Evolutionary conservation across 2,888 invertebrate species (phyloP), one percentile per base, ranked within the genome.

Genomic region (Adineta ricciae): DNA sequence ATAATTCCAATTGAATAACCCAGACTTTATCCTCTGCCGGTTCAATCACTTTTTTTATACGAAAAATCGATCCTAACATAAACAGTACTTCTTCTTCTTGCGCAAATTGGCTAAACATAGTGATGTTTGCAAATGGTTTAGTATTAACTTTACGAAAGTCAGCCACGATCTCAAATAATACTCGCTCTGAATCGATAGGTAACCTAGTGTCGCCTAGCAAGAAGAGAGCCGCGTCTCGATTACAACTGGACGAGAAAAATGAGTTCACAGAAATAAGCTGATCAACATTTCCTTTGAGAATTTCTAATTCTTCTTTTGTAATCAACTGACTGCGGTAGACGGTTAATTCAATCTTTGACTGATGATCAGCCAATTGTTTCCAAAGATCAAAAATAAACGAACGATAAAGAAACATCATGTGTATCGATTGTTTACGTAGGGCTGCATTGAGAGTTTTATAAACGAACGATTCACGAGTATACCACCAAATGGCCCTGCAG

Each of bases 291-390:
- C 21, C 24, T 56, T 56, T 56, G 21, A 56, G 56, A 24, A 24
- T 56, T n/a, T 56, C 56, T 56, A 56, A n/a, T 56, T 56, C 56
- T 56, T 56, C 56, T 21, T 4, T 21, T 24, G 56, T 24, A 21
- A 56, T 56, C n/a, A 56, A n/a, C n/a, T 56, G 56, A 56, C 56
- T n/a, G n/a, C 56, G 56, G n/a, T 56, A 56, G n/a, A 56, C 56
- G 56, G n/a, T 56, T 56, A n/a, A n/a, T 56, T 56, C 56, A 24
- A n/a, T 56, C 21, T 24, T 24, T n/a, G 21, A 24, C n/a, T n/a
- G 56, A 24, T 56, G 21, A 7, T 56, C 56, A 21, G 7, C n/a
- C 56, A 56, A 56, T 56, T 56, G 56, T 56, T 56, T 56, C 21
- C n/a, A 56, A 21, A 56, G n/a, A n/a, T 56, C 56, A n/a, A 21